Evolutionary conservation across 2,888 invertebrate genomes (phyloP).

Genomic region (Nephrotoma appendiculata): DNA sequence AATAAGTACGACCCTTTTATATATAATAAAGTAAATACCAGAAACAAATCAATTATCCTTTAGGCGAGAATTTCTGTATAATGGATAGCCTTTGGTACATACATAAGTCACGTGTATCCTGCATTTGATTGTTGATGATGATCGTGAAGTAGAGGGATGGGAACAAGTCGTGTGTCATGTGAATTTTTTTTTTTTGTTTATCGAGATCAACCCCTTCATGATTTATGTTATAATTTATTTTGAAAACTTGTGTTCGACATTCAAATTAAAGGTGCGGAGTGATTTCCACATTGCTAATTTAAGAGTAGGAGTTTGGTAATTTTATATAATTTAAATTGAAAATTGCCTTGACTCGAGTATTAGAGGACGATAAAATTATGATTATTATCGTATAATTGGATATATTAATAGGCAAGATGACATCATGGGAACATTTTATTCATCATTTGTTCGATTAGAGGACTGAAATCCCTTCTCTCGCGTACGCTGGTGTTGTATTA

Average conservation of each 20-base stretch:
- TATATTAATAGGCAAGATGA: background rate
- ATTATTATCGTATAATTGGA: background rate
- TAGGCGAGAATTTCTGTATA: background rate
- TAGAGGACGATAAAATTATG: background rate
- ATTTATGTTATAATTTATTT: background rate
- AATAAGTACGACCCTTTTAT: background rate
- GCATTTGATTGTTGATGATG: background rate
- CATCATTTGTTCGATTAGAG: too few relatives aligned
- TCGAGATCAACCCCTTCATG: background rate
- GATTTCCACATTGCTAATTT: background rate
- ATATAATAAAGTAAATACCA: background rate
- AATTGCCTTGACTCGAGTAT: background rate
- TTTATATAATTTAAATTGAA: background rate
- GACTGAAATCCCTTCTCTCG: too few relatives aligned
- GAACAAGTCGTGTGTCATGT: background rate
- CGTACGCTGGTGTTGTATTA: too few relatives aligned
- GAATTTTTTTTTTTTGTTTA: background rate
- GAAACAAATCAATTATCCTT: slow-evolving; percentile 3
- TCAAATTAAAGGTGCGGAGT: background rate
- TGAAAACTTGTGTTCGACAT: background rate
- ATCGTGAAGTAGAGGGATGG: background rate
- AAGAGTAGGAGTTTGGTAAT: background rate
- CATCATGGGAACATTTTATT: background rate
- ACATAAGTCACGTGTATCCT: background rate
- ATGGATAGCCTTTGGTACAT: background rate